Base-by-base conservation (phyloP, 64 coral and sea anemone species). In the Stichodactyla mertensii region DNA sequence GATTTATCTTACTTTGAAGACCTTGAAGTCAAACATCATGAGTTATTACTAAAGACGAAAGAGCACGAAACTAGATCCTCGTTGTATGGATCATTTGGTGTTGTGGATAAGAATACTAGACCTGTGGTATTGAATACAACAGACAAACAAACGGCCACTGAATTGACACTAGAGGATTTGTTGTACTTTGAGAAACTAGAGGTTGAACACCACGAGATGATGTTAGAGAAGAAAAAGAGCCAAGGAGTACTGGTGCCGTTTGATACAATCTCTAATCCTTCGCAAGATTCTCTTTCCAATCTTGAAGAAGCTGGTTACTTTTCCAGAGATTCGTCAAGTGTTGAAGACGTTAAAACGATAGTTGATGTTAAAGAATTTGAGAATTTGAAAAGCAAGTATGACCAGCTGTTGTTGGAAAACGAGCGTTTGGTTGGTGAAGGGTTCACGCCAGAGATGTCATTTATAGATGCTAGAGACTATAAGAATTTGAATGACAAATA, bases 1-100 rank as follows among this genome's bases (percentile, higher is more conserved):
- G 85, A 82, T 36, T 67, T 92, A 36, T 36, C 57, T 20, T 92
- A 87, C 61, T 64, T 92, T 16, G 90, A 87, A 23, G 55, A 87
- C n/a, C 83, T 85, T 57, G 83, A 85, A 55, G 24, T 85, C 55
- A 85, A 85, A 85, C 83, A 85, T 18, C 83, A 85, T 61, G 83
- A 85, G 23, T 19, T 85, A n/a, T 22, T 85, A 20, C 19, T 85
- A 15, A 18, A 81, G 26, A 81, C 53, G 55, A 81, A 53, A 55
- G 16, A 66, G 62, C 62, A 81, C 1, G 78, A 16, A 20, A 81
- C n/a, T 26, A 74, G 24, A 8, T 13, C 23, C 23, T 27, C 11
- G 16, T 11, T 74, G 12, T 26, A 74, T 31, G 26, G 23, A 0
- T 69, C 64, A 7, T 22, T 20, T 10, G n/a, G 16, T n/a, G 64